Percentiles rank a stretch among this genome's conserved stretches.
Evolutionary conservation across 2,888 invertebrate genomes (phyloP).

Genomic region (Melanostoma scalare): DNA sequence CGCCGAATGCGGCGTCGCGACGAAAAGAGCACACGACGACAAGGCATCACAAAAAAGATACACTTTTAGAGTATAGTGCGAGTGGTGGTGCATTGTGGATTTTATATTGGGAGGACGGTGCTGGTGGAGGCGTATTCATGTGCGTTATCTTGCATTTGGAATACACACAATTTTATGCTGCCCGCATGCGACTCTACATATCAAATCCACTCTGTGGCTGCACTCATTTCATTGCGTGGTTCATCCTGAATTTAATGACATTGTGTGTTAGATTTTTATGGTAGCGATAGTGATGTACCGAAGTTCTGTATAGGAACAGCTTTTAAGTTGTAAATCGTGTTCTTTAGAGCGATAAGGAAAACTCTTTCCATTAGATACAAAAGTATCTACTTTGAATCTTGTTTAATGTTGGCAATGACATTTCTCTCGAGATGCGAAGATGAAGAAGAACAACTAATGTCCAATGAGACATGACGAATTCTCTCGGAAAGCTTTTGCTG

Average conservation of each 20-base stretch:
- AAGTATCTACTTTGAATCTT: slow-evolving; percentile 13
- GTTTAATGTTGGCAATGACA: slow-evolving; percentile 50
- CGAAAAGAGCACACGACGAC: slow-evolving; percentile 45
- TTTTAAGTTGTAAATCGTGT: slow-evolving; percentile 50
- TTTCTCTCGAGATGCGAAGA: slow-evolving; percentile 7
- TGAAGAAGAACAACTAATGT: not conserved
- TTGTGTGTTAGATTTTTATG: slow-evolving; percentile 39
- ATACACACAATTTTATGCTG: not conserved
- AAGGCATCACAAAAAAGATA: slow-evolving; percentile 26
- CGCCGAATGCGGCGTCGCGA: slow-evolving; percentile 35
- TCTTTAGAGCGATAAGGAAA: slow-evolving; percentile 27
- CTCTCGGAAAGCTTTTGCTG: slow-evolving; percentile 22
- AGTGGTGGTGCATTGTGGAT: slow-evolving; percentile 1
- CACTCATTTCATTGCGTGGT: slow-evolving; percentile 54
- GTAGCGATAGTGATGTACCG: slow-evolving; percentile 6
- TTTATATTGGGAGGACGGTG: not conserved
- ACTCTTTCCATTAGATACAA: slow-evolving; percentile 41
- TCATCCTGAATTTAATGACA: slow-evolving; percentile 52
- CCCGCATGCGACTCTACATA: slow-evolving; percentile 1
- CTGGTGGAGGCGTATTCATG: slow-evolving; percentile 33
- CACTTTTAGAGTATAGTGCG: slow-evolving; percentile 7
- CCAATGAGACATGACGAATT: slow-evolving; percentile 58
- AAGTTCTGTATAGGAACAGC: slow-evolving; percentile 4
- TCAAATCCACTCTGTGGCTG: slow-evolving; percentile 53
- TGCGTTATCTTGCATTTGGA: slow-evolving; percentile 44